These are phyloP conservation scores for Drosophila sp. DNA, from an alignment of 1,140 invertebrate species.

Conservation along the genomic window DNA sequence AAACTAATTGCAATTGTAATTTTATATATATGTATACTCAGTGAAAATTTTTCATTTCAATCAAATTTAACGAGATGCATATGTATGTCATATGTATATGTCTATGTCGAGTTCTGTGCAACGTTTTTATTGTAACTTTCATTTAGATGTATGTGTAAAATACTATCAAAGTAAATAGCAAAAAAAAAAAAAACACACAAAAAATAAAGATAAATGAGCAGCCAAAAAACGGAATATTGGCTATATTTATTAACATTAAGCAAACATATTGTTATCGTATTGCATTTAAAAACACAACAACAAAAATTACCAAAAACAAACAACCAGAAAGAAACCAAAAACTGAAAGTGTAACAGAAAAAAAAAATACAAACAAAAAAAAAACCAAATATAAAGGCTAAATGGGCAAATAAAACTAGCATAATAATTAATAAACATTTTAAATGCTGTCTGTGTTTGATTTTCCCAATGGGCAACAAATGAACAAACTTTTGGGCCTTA, in stretches of 20 bases:
- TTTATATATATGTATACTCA: slow-evolving; percentile 20
- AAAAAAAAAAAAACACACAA: slow-evolving; percentile 34
- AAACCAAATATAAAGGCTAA: slow-evolving; percentile 20
- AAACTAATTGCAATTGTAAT: slow-evolving; percentile 15
- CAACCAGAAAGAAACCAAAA: slow-evolving; percentile 29
- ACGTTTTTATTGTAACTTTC: slow-evolving; percentile 55
- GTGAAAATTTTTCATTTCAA: slow-evolving; percentile 8
- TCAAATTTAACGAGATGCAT: neutral
- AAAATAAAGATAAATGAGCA: slow-evolving; percentile 35
- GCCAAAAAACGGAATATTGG: slow-evolving; percentile 45
- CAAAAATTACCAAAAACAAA: slow-evolving; percentile 34
- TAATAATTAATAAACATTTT: slow-evolving; percentile 81
- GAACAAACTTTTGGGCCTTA: too few species aligned
- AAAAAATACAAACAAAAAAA: neutral
- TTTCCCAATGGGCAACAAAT: slow-evolving; percentile 2
- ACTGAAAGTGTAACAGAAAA: slow-evolving; percentile 18
- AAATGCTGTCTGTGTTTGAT: slow-evolving; percentile 49
- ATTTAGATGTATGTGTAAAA: slow-evolving; percentile 53
- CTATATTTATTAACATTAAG: slow-evolving; percentile 79
- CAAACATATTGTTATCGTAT: slow-evolving; percentile 78
- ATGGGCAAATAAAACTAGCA: slow-evolving; percentile 73
- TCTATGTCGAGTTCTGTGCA: slow-evolving; percentile 11
- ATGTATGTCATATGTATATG: neutral
- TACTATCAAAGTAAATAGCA: slow-evolving; percentile 33
- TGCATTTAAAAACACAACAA: slow-evolving; percentile 67